Base-by-base conservation (phyloP, 2,888 invertebrate genomes). In the Drosophila longiperda region DNA sequence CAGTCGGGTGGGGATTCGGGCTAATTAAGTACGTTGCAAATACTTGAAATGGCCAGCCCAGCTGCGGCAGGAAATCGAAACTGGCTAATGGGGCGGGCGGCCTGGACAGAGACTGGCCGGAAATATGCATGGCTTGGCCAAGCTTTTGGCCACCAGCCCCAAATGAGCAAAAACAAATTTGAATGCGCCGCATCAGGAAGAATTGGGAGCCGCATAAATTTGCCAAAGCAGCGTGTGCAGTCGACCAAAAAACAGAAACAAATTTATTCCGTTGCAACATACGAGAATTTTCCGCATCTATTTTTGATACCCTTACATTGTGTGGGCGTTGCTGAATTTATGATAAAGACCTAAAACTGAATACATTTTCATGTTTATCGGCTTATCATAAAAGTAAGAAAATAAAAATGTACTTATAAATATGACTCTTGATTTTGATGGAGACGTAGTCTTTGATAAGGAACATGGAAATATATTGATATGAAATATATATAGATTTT, bases 51-150 rank as follows among this genome's bases (percentile, higher is more conserved):
- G 68, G 49, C 48, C 59, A 38, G 12, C 54, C 26, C 26, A 9
- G 60, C 34, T 50, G 54, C 49, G 73, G 68, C 89, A 83, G 81
- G 70, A 81, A 86, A 83, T 83, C 89, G 89, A 75, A 86, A 58
- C 69, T 64, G 80, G 78, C 69, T 79, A 78, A 80, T 83, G 83
- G 83, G 40, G 8, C 55, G 50, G 23, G 49, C 29, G 29, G 40
- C 57, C 58, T 64, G 60, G 55, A 40, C 61, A 59, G 61, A 29
- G 60, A 52, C 66, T 62, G 73, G 89, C 90, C 88, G 88, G 88
- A 88, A 82, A 88, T 82, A 88, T 88, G 90, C 90, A 78, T 89
- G 88, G 87, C 84, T 86, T 85, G 78, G 58, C 69, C 59, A 59
- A 45, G 71, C 70, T 79, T 87, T 83, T 77, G 71, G 77, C 76